Evolutionary conservation across 2,888 invertebrate genomes (phyloP).

Genomic region (Cryptus armator): DNA sequence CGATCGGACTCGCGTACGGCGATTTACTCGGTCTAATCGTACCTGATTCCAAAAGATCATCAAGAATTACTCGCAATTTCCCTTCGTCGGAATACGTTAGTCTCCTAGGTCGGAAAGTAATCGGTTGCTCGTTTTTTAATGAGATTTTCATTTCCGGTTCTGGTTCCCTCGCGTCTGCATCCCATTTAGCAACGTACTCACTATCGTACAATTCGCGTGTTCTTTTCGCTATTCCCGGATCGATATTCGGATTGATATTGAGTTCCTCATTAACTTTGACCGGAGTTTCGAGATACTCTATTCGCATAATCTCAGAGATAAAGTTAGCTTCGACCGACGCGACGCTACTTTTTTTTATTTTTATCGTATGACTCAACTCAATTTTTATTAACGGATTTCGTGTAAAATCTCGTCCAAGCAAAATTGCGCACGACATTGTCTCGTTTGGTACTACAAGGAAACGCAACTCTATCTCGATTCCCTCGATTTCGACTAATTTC

Average conservation of each 20-base stretch:
- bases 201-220: conserved; percentile 5
- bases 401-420: conserved; percentile 55
- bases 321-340: conserved; percentile 21
- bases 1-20: conserved; percentile 39
- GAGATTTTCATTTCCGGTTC: conserved; percentile 39
- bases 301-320: conserved; percentile 29
- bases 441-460: conserved; percentile 57
- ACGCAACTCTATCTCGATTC: conserved; percentile 43
- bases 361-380: conserved; percentile 42
- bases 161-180: neutral
- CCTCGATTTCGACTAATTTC: conserved; percentile 36
- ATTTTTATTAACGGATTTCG: conserved; percentile 43
- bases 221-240: neutral
- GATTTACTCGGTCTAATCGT: conserved; percentile 31
- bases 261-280: conserved; percentile 3
- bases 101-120: conserved; percentile 20
- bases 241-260: conserved; percentile 29
- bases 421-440: conserved; percentile 51
- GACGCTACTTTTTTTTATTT: conserved; percentile 16
- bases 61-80: conserved; percentile 6
- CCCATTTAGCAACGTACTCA: conserved; percentile 35
- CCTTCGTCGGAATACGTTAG: conserved; percentile 11
- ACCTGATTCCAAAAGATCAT: neutral
- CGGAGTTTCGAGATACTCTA: conserved; percentile 43
- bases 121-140: conserved; percentile 27